A percentile compares a stretch with the other conserved stretches of the same genome.
Conservation (phyloP, 2,888 invertebrate genomes). For the Drosophila formosana region DNA sequence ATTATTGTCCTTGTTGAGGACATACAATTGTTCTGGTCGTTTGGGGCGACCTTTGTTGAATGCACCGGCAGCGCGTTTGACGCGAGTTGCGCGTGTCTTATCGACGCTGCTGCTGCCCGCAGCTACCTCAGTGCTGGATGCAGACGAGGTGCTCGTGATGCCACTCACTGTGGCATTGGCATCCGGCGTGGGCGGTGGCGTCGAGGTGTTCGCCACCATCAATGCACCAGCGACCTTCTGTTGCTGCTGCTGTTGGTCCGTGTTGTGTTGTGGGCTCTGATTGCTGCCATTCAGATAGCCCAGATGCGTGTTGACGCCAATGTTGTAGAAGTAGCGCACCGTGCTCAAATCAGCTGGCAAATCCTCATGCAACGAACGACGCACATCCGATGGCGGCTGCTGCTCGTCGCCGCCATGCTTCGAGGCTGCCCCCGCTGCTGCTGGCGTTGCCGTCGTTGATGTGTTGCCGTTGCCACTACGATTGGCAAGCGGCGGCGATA, state of each 20-base stretch:
- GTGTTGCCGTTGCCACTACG: slow-evolving; percentile 6
- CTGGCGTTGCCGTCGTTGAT: background rate
- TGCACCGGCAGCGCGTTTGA: slow-evolving; percentile 9
- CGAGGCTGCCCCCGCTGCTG: background rate
- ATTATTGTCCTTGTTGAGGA: slow-evolving; percentile 32
- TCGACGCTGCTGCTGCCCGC: slow-evolving; percentile 1
- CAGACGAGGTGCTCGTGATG: background rate
- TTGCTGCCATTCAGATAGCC: slow-evolving; percentile 37
- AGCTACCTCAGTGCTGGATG: background rate
- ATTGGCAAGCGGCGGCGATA: slow-evolving; percentile 3
- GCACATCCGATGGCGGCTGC: slow-evolving; percentile 50
- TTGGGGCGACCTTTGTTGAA: slow-evolving; percentile 35
- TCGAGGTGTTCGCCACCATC: slow-evolving; percentile 10
- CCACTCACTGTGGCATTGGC: slow-evolving; percentile 1
- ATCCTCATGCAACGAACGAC: slow-evolving; percentile 78
- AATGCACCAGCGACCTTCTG: slow-evolving; percentile 8
- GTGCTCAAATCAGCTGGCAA: slow-evolving; percentile 87
- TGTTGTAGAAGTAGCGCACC: slow-evolving; percentile 89
- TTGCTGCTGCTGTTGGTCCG: slow-evolving; percentile 44
- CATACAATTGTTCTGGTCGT: slow-evolving; percentile 51
- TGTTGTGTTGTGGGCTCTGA: slow-evolving; percentile 33
- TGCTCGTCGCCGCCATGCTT: slow-evolving; percentile 3
- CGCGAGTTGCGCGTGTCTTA: background rate
- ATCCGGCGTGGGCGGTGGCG: slow-evolving; percentile 44
- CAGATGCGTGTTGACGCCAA: slow-evolving; percentile 86